Percentiles rank a stretch among this genome's conserved stretches.
phyloP scores from a whole-genome alignment of 2,113 vertebrate genomes.

The Todiramphus saurophagus region DNA sequence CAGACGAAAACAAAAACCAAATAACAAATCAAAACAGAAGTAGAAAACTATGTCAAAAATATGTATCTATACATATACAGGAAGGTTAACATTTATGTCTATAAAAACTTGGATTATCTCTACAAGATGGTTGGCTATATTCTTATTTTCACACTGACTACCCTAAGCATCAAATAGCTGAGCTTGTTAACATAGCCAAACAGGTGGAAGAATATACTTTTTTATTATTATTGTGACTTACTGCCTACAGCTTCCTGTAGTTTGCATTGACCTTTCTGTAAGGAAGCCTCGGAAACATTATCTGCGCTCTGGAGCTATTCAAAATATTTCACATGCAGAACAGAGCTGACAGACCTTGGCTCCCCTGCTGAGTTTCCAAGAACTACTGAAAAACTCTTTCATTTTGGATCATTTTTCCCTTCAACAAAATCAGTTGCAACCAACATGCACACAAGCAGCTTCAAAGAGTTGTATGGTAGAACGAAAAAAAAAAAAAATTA shows the following conservation, averaged over 20 bases:
- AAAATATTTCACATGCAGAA: constrained; percentile 32
- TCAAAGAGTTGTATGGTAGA: neutral
- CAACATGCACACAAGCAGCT: neutral
- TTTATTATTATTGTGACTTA: constrained; percentile 4
- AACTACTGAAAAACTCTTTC: neutral
- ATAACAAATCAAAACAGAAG: neutral
- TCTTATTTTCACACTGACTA: neutral
- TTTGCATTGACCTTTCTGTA: constrained; percentile 33
- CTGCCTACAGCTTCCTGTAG: neutral
- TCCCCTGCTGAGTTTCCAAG: neutral
- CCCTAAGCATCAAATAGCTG: neutral
- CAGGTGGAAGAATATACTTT: neutral
- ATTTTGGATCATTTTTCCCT: constrained; percentile 5
- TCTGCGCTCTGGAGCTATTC: neutral
- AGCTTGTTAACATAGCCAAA: neutral
- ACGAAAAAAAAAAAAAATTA: neutral
- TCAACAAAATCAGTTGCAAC: neutral
- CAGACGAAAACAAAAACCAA: too few relatives aligned
- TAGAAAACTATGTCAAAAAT: neutral
- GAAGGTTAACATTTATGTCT: neutral
- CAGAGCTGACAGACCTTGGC: constrained; percentile 9
- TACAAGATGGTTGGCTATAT: neutral
- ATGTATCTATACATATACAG: accelerated
- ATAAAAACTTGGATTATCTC: neutral
- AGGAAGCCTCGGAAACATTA: constrained; percentile 23